phyloP scores from a whole-genome alignment of 2,888 invertebrate genomes.

The Mythimna impura region DNA sequence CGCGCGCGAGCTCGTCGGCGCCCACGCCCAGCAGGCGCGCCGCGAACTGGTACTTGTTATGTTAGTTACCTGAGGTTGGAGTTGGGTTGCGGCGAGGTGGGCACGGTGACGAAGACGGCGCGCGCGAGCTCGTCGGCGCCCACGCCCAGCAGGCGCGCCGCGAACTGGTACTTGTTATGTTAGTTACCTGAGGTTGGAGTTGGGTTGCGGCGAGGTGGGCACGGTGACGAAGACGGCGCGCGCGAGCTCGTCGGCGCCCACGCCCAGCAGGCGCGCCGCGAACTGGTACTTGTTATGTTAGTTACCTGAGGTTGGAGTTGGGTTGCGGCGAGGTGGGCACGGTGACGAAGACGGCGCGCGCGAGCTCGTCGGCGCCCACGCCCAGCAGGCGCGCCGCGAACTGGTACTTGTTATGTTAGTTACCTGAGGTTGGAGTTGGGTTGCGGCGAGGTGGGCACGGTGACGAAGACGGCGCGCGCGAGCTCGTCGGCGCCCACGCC shows the following conservation, averaged over 20 bases:
- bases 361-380: constrained; percentile 95
- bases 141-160: constrained; percentile 93
- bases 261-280: constrained; percentile 93
- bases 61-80: constrained; percentile 78
- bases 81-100: constrained; percentile 86
- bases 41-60: constrained; percentile 94
- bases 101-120: constrained; percentile 93
- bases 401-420: constrained; percentile 91
- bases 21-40: constrained; percentile 94
- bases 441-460: constrained; percentile 89
- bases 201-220: constrained; percentile 87
- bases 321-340: constrained; percentile 89
- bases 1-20: constrained; percentile 95
- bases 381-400: constrained; percentile 94
- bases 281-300: constrained; percentile 93
- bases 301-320: constrained; percentile 79
- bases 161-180: constrained; percentile 94
- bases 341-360: constrained; percentile 93
- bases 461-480: constrained; percentile 93
- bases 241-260: constrained; percentile 95
- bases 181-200: constrained; percentile 78
- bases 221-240: constrained; percentile 93
- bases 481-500: constrained; percentile 96
- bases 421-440: constrained; percentile 80
- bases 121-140: constrained; percentile 95